Base-by-base conservation (phyloP, 2,113 vertebrate genomes). In the Rousettus leschenaultii region DNA sequence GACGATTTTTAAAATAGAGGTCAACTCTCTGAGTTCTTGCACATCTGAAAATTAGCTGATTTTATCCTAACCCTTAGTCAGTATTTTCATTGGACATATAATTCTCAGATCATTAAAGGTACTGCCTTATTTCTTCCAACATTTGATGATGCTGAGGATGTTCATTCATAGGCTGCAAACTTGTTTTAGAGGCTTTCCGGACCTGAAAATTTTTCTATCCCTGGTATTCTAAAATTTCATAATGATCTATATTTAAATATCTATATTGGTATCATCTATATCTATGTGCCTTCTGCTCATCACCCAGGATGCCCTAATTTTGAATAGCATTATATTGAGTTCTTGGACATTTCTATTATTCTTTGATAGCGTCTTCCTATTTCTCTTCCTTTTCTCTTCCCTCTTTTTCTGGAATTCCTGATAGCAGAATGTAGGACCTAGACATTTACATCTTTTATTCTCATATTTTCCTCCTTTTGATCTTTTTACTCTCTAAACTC, bases 321-420 rank as follows among this genome's bases (percentile, higher is more conserved):
- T 92, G 59, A 83, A 66, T 65, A 92, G 40, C 38, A 59, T 33
- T 70, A 8, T n/a, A n/a, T 94, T 77, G 73, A 88, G 33, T 12
- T 89, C 19, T 30, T 84, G 21, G 28, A 92, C 65, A 84, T 74
- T 83, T 85, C 53, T 88, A 51, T 55, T 80, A 35, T 77, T 84
- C 12, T 89, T 85, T 73, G 40, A 65, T 48, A 51, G 35, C 55
- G 75, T 80, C 26, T 74, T 90, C 61, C 26, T 63, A 26, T 63
- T 63, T 63, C 26, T 74, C 79, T 63, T 95, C 33, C 48, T 88
- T 84, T 90, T 86, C 61, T 89, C 70, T 18, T 45, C 48, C 45
- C 21, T 86, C n/a, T 68, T 86, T 92, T 86, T 71, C 78, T 86
- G 57, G 35, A 35, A 94, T 91, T 91, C 26, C n/a, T 94, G 26